These are phyloP conservation scores for Onychorhynchus coronatus DNA, from an alignment of 2,113 vertebrate species.

Conservation along the genomic window DNA sequence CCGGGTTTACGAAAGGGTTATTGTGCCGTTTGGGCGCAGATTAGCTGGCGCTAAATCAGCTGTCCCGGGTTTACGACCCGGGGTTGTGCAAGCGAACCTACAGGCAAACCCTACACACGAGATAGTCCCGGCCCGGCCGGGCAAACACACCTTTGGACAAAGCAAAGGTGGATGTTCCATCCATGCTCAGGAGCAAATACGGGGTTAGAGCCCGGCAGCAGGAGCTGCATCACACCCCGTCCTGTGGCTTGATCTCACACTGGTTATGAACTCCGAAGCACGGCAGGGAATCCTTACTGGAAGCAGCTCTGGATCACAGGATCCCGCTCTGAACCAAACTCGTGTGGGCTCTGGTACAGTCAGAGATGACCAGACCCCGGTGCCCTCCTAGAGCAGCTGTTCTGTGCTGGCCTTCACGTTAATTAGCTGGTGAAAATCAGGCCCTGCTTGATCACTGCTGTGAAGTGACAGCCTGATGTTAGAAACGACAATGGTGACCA, in stretches of 20 bases:
- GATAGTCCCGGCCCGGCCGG: not conserved
- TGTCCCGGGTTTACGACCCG: accelerated
- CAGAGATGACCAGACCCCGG: not conserved
- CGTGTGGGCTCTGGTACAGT: accelerated
- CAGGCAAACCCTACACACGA: accelerated
- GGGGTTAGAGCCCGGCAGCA: accelerated
- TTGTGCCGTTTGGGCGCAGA: accelerated
- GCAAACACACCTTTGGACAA: not conserved
- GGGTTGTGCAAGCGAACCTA: accelerated
- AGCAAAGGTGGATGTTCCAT: accelerated
- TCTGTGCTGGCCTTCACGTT: not conserved
- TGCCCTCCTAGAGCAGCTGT: not conserved
- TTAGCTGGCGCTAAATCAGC: not conserved
- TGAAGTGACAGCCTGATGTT: not conserved
- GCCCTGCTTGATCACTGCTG: not conserved
- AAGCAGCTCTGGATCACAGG: not conserved
- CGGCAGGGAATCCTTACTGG: accelerated
- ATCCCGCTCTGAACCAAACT: not conserved
- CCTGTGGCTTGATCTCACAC: accelerated
- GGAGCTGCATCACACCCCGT: accelerated
- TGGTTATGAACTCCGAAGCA: accelerated
- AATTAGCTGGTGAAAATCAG: not conserved
- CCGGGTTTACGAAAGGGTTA: accelerated
- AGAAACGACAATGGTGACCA: not conserved
- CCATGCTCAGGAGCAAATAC: accelerated